Percentiles rank a stretch among this genome's conserved stretches.
These are phyloP conservation scores for Cataglyphis albicans DNA, from an alignment of 2,888 invertebrate genomes.

Conservation along the genomic window DNA sequence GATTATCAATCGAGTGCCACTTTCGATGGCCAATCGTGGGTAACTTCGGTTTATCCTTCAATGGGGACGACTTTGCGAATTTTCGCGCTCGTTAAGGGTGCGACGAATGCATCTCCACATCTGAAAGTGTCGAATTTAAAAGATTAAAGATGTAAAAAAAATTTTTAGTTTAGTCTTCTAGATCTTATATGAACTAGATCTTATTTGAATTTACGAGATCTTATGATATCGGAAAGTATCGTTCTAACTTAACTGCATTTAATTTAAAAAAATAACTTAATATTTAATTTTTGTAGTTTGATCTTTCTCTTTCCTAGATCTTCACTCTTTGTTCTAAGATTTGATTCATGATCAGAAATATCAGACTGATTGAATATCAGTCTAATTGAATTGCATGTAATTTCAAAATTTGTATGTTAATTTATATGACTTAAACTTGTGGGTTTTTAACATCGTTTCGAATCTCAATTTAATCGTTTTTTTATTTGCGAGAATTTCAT, in stretches of 20 bases:
- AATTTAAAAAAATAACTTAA: not conserved
- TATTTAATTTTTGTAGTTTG: not conserved
- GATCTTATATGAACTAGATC: not conserved
- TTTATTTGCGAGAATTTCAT: constrained; percentile 17
- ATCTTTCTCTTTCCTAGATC: not conserved
- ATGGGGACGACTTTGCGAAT: constrained; percentile 30
- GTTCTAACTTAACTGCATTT: not conserved
- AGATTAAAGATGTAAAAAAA: not conserved
- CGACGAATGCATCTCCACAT: constrained; percentile 1
- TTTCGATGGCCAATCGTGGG: constrained; percentile 70
- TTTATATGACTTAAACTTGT: not conserved
- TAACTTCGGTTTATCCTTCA: constrained; percentile 65
- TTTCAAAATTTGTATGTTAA: not conserved
- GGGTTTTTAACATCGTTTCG: not conserved
- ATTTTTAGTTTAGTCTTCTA: not conserved
- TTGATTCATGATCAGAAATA: not conserved
- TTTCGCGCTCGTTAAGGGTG: constrained; percentile 14
- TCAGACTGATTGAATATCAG: not conserved
- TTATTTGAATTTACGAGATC: not conserved
- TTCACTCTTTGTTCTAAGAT: not conserved
- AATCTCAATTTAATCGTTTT: not conserved
- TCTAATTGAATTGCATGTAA: not conserved
- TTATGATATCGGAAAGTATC: not conserved
- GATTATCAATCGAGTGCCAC: constrained; percentile 78
- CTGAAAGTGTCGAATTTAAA: not conserved